Base-by-base conservation (phyloP, 2,113 vertebrate species). In the Motacilla alba region DNA sequence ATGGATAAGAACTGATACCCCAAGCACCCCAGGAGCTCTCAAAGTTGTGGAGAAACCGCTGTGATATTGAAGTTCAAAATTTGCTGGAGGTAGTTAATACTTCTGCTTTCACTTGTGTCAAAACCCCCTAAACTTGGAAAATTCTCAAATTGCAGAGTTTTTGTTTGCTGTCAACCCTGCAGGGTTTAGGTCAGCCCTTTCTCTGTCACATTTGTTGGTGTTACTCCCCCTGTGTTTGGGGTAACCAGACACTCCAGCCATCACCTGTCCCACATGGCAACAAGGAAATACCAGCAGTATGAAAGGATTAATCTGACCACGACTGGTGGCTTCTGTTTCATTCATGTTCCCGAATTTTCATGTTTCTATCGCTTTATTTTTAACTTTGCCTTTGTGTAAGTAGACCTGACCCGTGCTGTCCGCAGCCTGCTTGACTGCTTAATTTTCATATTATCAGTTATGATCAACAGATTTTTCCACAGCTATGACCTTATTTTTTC, bases 361-460 rank as follows among this genome's bases (percentile, higher is more conserved):
- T 39, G 69, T 80, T 75, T 83, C 53, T 90, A 19, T 67, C 88
- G 39, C 58, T 88, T 27, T 53, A 81, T 82, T 75, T 91, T 62
- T 84, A 41, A 31, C 79, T 89, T 84, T 46, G 58, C 52, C 75
- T 72, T 92, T 85, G 50, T 75, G 86, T 64, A 49, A 76, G 84
- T 52, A 88, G 73, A 62, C 41, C 55, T 95, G 67, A 33, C 41
- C 72, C 86, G 15, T 74, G 76, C 73, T 93, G 20, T 82, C 78
- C 89, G 39, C 68, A 94, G 91, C 63, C 64, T 95, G 84, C 66
- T 72, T 82, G 80, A 47, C 68, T 95, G 59, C 88, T 91, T 96
- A 44, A 76, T 95, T 93, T 97, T 95, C 88, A 53, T 95, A 73
- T 88, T 83, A 91, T 86, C 79, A 92, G 35, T 94, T 92, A 82